Evolutionary conservation across 92 coral and sea anemone species (phyloP).

Genomic region (Siderastrea radians): DNA sequence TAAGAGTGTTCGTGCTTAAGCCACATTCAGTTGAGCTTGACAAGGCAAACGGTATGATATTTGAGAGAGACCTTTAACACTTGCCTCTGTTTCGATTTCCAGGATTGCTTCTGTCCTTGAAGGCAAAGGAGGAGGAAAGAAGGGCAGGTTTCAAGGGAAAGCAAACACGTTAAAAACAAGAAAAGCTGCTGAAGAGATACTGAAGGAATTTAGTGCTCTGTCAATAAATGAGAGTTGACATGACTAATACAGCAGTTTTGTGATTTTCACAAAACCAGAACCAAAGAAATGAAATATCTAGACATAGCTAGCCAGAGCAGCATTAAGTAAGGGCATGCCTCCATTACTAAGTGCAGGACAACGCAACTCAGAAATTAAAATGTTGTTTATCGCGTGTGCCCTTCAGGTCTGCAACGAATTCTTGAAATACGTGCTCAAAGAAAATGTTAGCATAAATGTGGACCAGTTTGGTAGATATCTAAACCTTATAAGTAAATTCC

Average conservation of each 20-base stretch:
- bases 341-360: no score
- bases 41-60: background rate
- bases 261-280: no score
- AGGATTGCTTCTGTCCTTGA: slow-evolving; percentile 88
- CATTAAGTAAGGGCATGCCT: no score
- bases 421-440: no score
- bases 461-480: no score
- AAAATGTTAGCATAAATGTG: no score
- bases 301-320: no score
- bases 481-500: no score
- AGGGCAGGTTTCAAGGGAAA: slow-evolving; percentile 94
- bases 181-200: slow-evolving; percentile 78
- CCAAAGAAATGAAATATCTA: no score
- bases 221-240: slow-evolving; percentile 17
- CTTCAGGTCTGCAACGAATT: no score
- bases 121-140: slow-evolving; percentile 97
- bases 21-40: background rate
- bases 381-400: no score
- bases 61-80: background rate
- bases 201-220: slow-evolving; percentile 64
- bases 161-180: slow-evolving; percentile 87
- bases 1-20: background rate
- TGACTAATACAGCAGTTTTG: background rate
- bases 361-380: no score
- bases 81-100: background rate